These are phyloP conservation scores for Marasmarcha lunaedactyla DNA, from an alignment of 2,888 invertebrate genomes.

Conservation along the genomic window DNA sequence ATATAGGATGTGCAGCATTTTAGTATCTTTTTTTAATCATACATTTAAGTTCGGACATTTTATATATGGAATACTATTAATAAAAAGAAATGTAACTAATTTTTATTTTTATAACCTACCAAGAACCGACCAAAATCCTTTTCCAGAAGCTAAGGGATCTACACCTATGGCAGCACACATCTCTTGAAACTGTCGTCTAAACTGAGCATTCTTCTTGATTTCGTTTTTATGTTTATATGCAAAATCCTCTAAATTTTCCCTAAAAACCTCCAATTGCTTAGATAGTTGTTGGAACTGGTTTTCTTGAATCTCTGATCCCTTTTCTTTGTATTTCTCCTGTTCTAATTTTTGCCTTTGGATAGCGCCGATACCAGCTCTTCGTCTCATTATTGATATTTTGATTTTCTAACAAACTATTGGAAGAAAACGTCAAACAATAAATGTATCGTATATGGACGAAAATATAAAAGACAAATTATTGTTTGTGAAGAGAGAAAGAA, in stretches of 20 bases:
- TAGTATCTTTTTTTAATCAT: too few relatives aligned
- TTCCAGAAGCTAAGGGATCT: conserved; percentile 95
- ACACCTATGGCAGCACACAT: conserved; percentile 99
- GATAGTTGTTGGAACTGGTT: conserved; percentile 94
- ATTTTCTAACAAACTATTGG: conserved; percentile 3
- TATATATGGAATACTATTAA: too few relatives aligned
- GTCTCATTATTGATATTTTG: conserved; percentile 78
- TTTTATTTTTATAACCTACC: too few relatives aligned
- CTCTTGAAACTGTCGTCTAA: conserved; percentile 95
- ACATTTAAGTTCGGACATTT: too few relatives aligned
- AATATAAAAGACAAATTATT: too few relatives aligned
- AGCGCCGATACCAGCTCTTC: conserved; percentile 88
- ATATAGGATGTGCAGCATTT: too few relatives aligned
- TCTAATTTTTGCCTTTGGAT: conserved; percentile 89
- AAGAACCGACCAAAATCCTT: conserved; percentile 98
- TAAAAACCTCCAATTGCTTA: conserved; percentile 93
- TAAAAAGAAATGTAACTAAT: too few relatives aligned
- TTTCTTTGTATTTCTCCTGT: conserved; percentile 91
- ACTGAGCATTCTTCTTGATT: conserved; percentile 94
- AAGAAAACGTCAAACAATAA: conserved; percentile 7
- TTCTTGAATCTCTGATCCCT: conserved; percentile 92
- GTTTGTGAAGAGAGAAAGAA: too few relatives aligned
- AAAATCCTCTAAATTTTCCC: conserved; percentile 93
- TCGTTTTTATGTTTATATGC: conserved; percentile 95
- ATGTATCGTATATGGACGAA: background rate